Conservation (phyloP, 2,888 invertebrate species). For the Amblyjoppa proteus region DNA sequence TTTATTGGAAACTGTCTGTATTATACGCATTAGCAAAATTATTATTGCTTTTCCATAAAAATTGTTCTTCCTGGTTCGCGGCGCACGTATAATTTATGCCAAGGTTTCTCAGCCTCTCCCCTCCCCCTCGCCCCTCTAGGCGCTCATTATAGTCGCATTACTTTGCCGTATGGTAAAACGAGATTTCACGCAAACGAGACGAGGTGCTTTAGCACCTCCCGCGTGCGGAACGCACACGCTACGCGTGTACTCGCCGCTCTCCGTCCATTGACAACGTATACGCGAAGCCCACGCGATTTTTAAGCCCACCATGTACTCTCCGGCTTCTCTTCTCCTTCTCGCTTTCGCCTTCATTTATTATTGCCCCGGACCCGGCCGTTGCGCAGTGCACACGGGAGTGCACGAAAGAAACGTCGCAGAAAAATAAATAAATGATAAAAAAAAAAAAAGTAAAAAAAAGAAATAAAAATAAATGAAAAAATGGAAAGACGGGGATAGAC, state of each 20-base stretch:
- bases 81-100: conserved; percentile 30
- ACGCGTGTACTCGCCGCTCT: conserved; percentile 36
- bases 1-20: conserved; percentile 1
- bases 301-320: conserved; percentile 38
- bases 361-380: conserved; percentile 28
- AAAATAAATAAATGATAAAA: conserved; percentile 12
- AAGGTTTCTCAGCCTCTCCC: conserved; percentile 26
- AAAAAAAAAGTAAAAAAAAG: conserved; percentile 14
- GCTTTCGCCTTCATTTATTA: conserved; percentile 12
- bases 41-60: conserved; percentile 15
- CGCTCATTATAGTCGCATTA: conserved; percentile 34
- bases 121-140: conserved; percentile 5
- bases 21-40: conserved; percentile 15
- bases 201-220: conserved; percentile 23
- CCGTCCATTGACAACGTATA: conserved; percentile 64
- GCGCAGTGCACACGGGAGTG: conserved; percentile 49
- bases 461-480: background rate
- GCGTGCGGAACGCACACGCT: conserved; percentile 38
- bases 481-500: conserved; percentile 20
- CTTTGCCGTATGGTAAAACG: conserved; percentile 26
- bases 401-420: conserved; percentile 23
- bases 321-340: conserved; percentile 5
- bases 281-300: conserved; percentile 65
- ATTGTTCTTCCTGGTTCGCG: conserved; percentile 23
- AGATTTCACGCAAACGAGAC: conserved; percentile 44